Percentiles rank a stretch among this genome's conserved stretches.
These are phyloP conservation scores for Hippasteria phrygiana DNA, from an alignment of 53 echinoderm and acorn worm species.

Conservation along the genomic window DNA sequence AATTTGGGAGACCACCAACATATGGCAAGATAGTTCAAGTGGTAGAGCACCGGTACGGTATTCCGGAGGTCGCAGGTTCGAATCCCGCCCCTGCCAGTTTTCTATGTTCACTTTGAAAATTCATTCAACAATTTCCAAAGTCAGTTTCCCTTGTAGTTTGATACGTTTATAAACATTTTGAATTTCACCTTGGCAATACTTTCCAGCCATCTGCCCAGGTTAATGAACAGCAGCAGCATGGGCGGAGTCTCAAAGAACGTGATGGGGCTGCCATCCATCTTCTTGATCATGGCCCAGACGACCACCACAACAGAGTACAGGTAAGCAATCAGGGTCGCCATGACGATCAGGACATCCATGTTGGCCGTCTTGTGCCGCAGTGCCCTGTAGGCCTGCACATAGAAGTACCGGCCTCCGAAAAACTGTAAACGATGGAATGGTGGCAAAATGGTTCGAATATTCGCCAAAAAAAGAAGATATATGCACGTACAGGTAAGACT, in stretches of 20 bases:
- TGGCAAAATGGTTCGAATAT: too few species aligned
- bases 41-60: too few species aligned
- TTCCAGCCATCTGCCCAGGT: conserved; percentile 95
- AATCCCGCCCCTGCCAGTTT: too few species aligned
- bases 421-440: conserved; percentile 84
- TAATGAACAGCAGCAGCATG: conserved; percentile 95
- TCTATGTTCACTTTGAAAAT: too few species aligned
- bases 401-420: conserved; percentile 92
- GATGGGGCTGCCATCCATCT: conserved; percentile 77
- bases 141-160: too few species aligned
- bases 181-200: conserved; percentile 89
- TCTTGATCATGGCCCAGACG: conserved; percentile 68
- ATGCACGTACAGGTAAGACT: too few species aligned
- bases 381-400: conserved; percentile 93
- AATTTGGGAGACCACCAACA: too few species aligned
- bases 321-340: conserved; percentile 95
- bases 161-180: neutral
- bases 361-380: conserved; percentile 88
- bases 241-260: conserved; percentile 99
- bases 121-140: too few species aligned
- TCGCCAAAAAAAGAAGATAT: too few species aligned
- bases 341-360: conserved; percentile 99
- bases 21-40: too few species aligned
- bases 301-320: conserved; percentile 86
- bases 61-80: too few species aligned